These are phyloP conservation scores for Cantharis rufa DNA, from an alignment of 2,888 invertebrate genomes.

Conservation along the genomic window DNA sequence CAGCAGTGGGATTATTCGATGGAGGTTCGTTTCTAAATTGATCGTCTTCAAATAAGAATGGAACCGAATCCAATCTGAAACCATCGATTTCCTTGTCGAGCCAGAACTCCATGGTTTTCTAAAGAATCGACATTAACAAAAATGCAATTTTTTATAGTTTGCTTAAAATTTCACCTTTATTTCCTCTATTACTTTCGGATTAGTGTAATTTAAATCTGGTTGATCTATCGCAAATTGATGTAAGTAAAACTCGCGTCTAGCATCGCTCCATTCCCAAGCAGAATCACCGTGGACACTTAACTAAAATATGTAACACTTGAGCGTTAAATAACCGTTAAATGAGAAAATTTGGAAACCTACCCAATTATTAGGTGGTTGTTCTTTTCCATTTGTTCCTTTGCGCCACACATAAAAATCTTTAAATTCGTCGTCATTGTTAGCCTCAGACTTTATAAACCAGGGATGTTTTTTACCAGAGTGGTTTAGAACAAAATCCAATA, in stretches of 20 bases:
- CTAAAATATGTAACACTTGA: background rate
- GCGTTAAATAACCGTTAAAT: background rate
- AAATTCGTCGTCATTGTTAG: constrained; percentile 44
- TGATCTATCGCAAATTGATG: constrained; percentile 77
- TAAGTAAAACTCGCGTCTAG: constrained; percentile 66
- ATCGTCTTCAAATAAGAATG: constrained; percentile 55
- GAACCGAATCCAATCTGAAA: constrained; percentile 80
- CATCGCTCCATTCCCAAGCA: background rate
- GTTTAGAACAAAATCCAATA: constrained; percentile 58
- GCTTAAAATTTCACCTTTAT: background rate
- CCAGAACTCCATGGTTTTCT: constrained; percentile 78
- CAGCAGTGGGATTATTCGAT: constrained; percentile 22
- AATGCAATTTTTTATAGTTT: background rate
- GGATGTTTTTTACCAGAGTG: constrained; percentile 78
- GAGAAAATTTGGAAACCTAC: background rate
- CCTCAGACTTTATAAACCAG: constrained; percentile 76
- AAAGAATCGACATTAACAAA: background rate
- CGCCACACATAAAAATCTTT: background rate
- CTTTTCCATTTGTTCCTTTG: constrained; percentile 35
- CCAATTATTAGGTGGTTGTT: constrained; percentile 52
- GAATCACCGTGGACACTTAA: background rate
- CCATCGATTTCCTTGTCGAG: constrained; percentile 83
- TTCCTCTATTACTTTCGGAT: constrained; percentile 57
- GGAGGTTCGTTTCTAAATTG: constrained; percentile 54
- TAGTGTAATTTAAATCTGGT: constrained; percentile 82